Evolutionary conservation across 2,888 invertebrate genomes (phyloP).

Genomic region (Ennomos erosarius): DNA sequence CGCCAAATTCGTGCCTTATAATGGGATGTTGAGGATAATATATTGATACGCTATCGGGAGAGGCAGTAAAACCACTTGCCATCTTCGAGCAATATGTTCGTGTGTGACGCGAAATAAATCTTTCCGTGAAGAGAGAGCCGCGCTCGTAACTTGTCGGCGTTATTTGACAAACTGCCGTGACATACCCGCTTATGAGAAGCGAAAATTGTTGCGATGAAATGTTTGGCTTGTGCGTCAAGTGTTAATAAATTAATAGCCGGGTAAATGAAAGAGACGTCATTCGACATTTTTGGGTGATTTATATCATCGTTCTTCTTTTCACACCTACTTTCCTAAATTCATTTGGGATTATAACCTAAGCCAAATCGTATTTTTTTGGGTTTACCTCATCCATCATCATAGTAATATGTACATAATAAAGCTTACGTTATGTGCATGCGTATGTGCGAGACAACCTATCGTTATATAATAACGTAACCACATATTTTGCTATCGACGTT

Average conservation of each 20-base stretch:
- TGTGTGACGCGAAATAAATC: conserved; percentile 52
- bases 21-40: conserved; percentile 47
- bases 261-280: conserved; percentile 2
- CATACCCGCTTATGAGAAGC: conserved; percentile 3
- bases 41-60: conserved; percentile 59
- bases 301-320: too few species aligned
- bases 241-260: conserved; percentile 6
- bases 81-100: conserved; percentile 34
- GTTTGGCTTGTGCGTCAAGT: neutral
- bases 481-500: too few species aligned
- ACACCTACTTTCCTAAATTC: too few species aligned
- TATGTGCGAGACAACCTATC: conserved; percentile 27
- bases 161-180: conserved; percentile 36
- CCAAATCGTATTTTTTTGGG: too few species aligned
- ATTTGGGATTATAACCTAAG: too few species aligned
- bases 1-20: conserved; percentile 35
- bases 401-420: conserved; percentile 25
- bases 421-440: conserved; percentile 14
- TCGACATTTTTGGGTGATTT: too few species aligned
- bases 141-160: conserved; percentile 32
- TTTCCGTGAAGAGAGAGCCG: conserved; percentile 35
- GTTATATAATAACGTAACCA: too few species aligned
- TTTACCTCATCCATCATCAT: too few species aligned
- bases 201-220: conserved; percentile 9
- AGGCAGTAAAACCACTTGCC: conserved; percentile 53